Conservation (phyloP, 2,113 vertebrate species). For the Grantiella picta region DNA sequence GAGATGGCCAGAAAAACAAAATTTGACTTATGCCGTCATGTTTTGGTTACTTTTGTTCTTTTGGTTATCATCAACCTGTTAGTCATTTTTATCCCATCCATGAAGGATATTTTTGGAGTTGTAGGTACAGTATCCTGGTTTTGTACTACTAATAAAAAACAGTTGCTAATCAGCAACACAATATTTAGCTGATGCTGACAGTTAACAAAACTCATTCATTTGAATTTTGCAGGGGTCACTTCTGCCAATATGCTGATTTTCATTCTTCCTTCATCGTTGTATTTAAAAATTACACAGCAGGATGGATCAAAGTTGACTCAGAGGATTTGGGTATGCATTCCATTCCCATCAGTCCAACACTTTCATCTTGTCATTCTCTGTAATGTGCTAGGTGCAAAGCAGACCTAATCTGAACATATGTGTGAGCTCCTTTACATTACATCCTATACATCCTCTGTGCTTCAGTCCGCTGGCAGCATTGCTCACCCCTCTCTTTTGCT, state of each 20-base stretch:
- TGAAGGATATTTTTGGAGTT: constrained; percentile 83
- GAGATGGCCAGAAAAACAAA: constrained; percentile 77
- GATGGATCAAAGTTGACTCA: constrained; percentile 72
- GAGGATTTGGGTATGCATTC: constrained; percentile 76
- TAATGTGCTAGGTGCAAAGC: not conserved
- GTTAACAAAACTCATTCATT: not conserved
- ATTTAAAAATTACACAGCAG: constrained; percentile 78
- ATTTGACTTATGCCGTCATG: constrained; percentile 70
- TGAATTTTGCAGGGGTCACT: constrained; percentile 73
- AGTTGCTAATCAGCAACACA: not conserved
- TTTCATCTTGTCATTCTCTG: not conserved
- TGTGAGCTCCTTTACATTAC: not conserved
- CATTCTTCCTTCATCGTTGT: constrained; percentile 79
- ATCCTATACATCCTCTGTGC: not conserved
- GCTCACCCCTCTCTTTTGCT: not conserved
- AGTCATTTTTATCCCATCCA: constrained; percentile 80
- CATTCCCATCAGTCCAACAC: not conserved
- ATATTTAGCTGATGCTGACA: not conserved
- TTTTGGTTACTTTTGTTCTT: constrained; percentile 71
- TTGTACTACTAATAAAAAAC: not conserved
- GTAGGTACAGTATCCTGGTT: constrained; percentile 72
- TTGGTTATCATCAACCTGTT: constrained; percentile 73
- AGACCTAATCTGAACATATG: not conserved
- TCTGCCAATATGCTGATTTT: constrained; percentile 84
- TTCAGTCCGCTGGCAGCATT: not conserved